Base-by-base conservation (phyloP, 1,140 invertebrate species). In the Popillia japonica region DNA sequence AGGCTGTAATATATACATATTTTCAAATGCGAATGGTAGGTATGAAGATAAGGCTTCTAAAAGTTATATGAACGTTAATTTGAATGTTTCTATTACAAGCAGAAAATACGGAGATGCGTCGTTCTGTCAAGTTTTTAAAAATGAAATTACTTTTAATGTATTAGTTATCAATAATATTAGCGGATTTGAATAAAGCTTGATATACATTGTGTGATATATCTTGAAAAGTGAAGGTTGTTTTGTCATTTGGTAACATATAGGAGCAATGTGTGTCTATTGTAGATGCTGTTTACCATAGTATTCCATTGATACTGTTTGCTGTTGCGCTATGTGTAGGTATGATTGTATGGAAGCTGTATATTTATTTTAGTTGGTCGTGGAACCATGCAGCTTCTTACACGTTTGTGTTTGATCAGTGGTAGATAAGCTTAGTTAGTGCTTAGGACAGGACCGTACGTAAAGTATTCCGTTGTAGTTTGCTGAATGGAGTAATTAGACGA, bases 351-450 rank as follows among this genome's bases (percentile, higher is more conserved):
- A 34, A 73, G 72, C 72, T 40, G 72, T 20, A 42, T 73, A 73
- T 73, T 73, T 73, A 73, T 73, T 73, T 40, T 73, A 73, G 10
- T 73, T 42, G 34, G 40, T 14, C 23, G 72, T 73, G 20, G 72
- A 73, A 73, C 27, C 72, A 73, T 73, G 72, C 27, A 42, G 72
- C 72, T 73, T 73, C 72, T 40, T 73, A 73, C 72, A 73, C 40
- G 72, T 40, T 73, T 73, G 72, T 17, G 3, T 73, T 73, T 73
- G 72, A 73, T 73, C 72, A 27, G 10, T 73, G 72, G 40, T 73
- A 73, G 72, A 73, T 73, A 73, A 73, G 20, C 72, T 3, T 40
- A 11, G 72, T 73, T 73, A 73, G 72, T 42, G 11, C 72, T 73
- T 40, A 40, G 20, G 40, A 3, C 72, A 73, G 72, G 40, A 20